These are phyloP conservation scores for Ailuropoda melanoleuca DNA, from an alignment of 2,113 vertebrate species.

Conservation along the genomic window DNA sequence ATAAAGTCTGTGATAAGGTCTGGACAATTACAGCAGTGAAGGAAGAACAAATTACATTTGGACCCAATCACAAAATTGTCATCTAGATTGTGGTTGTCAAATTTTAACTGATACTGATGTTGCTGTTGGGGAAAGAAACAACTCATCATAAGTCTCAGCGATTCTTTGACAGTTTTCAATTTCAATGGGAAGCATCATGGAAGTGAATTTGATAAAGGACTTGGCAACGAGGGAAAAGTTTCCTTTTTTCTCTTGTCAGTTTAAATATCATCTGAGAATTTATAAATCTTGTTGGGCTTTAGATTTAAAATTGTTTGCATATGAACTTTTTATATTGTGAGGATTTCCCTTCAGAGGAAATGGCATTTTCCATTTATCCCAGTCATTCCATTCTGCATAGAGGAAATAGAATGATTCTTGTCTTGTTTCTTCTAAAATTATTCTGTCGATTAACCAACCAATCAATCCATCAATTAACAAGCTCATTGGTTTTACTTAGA, in stretches of 20 bases:
- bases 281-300: conserved; percentile 38
- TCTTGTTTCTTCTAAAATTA: conserved; percentile 1
- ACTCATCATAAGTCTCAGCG: conserved; percentile 62
- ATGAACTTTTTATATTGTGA: not conserved
- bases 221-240: conserved; percentile 32
- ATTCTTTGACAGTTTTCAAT: conserved; percentile 75
- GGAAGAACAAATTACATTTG: conserved; percentile 69
- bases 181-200: conserved; percentile 60
- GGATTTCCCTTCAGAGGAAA: not conserved
- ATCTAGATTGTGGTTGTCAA: conserved; percentile 71
- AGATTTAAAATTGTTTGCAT: conserved; percentile 45
- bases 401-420: not conserved
- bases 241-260: conserved; percentile 16
- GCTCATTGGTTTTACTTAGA: not conserved
- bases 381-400: not conserved
- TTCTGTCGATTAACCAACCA: not conserved
- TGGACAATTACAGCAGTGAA: conserved; percentile 57
- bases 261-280: conserved; percentile 51
- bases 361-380: not conserved
- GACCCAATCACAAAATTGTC: conserved; percentile 64
- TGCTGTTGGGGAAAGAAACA: conserved; percentile 46
- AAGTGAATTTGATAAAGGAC: conserved; percentile 60
- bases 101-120: conserved; percentile 43
- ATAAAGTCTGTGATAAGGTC: conserved; percentile 66
- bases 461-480: not conserved